Conservation (phyloP, 2,797 vertebrate species). For the Limnodromus scolopaceus region DNA sequence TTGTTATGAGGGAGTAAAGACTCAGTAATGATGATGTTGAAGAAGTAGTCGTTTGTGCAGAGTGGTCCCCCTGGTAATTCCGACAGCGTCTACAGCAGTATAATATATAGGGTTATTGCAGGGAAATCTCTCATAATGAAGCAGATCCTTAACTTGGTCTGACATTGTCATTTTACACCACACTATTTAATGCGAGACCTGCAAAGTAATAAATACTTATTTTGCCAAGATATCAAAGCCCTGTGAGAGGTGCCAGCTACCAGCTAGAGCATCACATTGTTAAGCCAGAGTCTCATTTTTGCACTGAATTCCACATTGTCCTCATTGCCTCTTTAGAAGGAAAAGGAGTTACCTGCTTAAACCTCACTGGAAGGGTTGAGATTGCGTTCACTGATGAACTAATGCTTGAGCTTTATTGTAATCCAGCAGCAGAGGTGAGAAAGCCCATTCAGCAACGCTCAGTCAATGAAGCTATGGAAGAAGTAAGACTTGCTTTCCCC, state of each 20-base stretch:
- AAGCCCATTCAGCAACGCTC: background rate
- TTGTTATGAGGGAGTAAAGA: background rate
- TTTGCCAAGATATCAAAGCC: background rate
- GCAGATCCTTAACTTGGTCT: conserved; percentile 15
- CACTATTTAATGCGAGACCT: background rate
- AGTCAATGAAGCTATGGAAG: background rate
- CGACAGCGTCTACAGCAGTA: background rate
- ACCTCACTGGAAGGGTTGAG: background rate
- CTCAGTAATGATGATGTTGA: conserved; percentile 12
- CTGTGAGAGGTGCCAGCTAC: background rate
- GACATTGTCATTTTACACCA: conserved; percentile 1
- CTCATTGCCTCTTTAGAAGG: background rate
- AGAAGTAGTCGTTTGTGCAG: background rate
- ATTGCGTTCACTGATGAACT: background rate
- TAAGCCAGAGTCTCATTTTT: background rate
- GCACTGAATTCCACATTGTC: background rate
- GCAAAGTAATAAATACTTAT: background rate
- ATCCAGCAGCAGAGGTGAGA: background rate
- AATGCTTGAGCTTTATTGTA: background rate
- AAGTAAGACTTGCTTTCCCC: background rate
- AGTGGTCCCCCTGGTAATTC: conserved; percentile 27
- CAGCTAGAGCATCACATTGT: background rate
- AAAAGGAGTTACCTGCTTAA: background rate
- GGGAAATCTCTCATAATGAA: conserved; percentile 11
- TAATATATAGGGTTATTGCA: background rate